Base-by-base conservation (phyloP, 2,888 invertebrate genomes). In the Megaustenia siamemsis region DNA sequence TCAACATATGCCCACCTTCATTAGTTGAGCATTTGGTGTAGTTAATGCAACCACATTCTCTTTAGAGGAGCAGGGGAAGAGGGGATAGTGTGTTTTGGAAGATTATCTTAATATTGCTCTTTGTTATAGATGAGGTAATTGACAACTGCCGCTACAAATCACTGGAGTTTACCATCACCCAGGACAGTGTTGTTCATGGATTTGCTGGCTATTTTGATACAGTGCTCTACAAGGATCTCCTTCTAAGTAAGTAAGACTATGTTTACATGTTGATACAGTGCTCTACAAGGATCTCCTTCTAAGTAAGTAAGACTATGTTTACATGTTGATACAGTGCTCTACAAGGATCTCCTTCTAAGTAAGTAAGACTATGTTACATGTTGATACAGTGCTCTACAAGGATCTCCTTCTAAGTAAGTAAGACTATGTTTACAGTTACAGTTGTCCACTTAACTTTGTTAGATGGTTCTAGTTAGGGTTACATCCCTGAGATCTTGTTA, bases 151-250 rank as follows among this genome's bases (percentile, higher is more conserved):
- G 98, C 78, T 96, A 96, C 91, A 95, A 95, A 77, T 95, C 95
- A 3, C 93, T 97, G 24, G 95, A 95, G 43, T 99, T 98, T 94
- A 94, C 95, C 28, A 96, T 96, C 1, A 93, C 95, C 49, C 96
- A 96, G 90, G 96, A 97, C 92, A 96, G 96, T 92, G 96, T 98
- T 1, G 94, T 99, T 89, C 98, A 98, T 92, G 99, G 99, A 3
- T 97, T 99, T 94, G 97, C 97, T 43, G 99, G 99, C 8, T 99
- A 98, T 94, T 99, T 99, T 94, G 97, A 98, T 92, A 96, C 98
- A 66, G 95, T 96, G 38, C 95, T 99, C 28, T 99, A 97, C 94
- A 97, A 96, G 87, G 96, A 97, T 91, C 96, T 98, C 83, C 96
- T 95, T 90, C 95, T 99, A 76, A 99, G 99, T 93, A 94, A 93